Base-by-base conservation (phyloP, 2,797 vertebrate species). In the Babyrousa celebensis region DNA sequence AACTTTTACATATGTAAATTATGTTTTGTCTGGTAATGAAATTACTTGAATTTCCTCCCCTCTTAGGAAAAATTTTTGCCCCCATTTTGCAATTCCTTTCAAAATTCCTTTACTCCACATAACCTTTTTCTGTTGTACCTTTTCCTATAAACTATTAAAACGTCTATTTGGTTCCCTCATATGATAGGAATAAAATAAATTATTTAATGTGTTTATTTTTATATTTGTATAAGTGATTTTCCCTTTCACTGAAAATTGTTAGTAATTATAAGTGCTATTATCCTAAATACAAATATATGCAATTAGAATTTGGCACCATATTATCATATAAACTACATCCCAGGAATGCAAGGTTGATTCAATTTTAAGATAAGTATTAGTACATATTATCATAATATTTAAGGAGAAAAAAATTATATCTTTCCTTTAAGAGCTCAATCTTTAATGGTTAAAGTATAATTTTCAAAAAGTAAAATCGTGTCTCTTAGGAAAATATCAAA, bases 401-500 rank as follows among this genome's bases (percentile, higher is more conserved):
- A 56, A 89, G 79, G 14, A 72, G 18, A 60, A 94, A 60, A 32
- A n/a, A 56, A 21, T 21, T 27, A 32, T 60, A 27, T 43, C 52
- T 40, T 88, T 68, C 68, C 52, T 80, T 82, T 68, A 72, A 71
- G 12, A 93, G 60, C n/a, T 87, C 43, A 93, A 86, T 82, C 82
- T 91, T 87, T 71, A 63, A 83, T 91, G 70, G 25, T 83, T 70
- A 58, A 83, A 65, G 54, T 77, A 52, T 75, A 93, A 75, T 83
- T 71, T 94, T 86, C 62, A 96, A 62, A 94, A 94, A 86, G 20
- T 74, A 82, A 70, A 86, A 82, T 82, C 4, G 15, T 82, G 12
- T 70, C 32, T 82, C 23, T 68, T 65, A 79, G 84, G 56, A 70
- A 83, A 80, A 79, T 79, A 72, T 54, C 70, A 68, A 75, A 85